phyloP scores from a whole-genome alignment of 2,797 vertebrate species.

The Sus cebifrons region DNA sequence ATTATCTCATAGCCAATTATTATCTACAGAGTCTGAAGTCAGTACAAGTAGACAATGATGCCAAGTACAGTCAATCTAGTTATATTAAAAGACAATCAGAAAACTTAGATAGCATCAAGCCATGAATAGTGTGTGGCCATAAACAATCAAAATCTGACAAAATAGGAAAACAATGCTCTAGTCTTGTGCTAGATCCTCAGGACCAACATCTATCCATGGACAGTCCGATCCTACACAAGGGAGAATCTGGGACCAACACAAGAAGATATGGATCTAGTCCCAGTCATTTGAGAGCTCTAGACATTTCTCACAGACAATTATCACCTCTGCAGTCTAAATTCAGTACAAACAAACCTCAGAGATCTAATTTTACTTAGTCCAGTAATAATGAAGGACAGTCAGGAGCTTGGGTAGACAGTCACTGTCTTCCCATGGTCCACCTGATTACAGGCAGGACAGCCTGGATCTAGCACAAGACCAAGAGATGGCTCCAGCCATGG shows the following conservation, averaged over 20 bases:
- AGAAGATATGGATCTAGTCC: neutral
- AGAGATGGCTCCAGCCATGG: neutral
- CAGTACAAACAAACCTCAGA: constrained; percentile 17
- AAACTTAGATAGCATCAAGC: neutral
- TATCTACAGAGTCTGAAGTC: neutral
- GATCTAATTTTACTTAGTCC: constrained; percentile 1
- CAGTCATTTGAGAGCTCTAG: neutral
- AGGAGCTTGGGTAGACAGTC: neutral
- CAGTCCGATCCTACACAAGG: neutral
- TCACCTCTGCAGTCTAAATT: neutral
- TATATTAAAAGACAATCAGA: neutral
- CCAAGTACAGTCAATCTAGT: neutral
- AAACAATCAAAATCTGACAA: neutral
- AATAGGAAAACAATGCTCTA: neutral
- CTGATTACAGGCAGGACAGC: neutral
- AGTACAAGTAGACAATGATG: neutral
- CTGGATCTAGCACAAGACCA: neutral
- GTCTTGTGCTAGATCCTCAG: neutral
- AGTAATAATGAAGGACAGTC: neutral
- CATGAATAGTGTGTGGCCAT: neutral
- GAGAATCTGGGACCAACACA: neutral
- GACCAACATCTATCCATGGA: neutral
- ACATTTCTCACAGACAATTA: neutral
- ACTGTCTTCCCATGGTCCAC: neutral
- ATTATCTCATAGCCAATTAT: neutral